phyloP scores from a whole-genome alignment of 1,140 invertebrate genomes.

The Listronotus bonariensis region DNA sequence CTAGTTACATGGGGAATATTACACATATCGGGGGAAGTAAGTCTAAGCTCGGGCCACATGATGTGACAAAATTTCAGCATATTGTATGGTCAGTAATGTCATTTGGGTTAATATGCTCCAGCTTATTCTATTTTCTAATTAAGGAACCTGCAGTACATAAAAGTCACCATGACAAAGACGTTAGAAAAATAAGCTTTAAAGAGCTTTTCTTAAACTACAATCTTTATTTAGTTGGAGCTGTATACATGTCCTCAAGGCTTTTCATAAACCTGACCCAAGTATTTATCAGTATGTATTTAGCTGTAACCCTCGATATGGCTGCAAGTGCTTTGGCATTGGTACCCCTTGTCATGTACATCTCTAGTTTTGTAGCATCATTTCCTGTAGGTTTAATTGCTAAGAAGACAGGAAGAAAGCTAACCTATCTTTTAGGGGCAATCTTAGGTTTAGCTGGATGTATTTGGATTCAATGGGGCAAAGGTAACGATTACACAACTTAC shows the following conservation, averaged over 20 bases:
- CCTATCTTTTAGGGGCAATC: constrained; percentile 69
- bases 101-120: constrained; percentile 71
- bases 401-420: constrained; percentile 40
- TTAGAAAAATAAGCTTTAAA: constrained; percentile 39
- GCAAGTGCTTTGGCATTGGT: constrained; percentile 82
- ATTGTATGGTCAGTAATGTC: constrained; percentile 75
- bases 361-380: constrained; percentile 80
- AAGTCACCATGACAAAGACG: constrained; percentile 47
- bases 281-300: constrained; percentile 89
- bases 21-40: constrained; percentile 59
- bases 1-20: constrained; percentile 63
- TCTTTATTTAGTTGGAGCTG: constrained; percentile 66
- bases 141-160: constrained; percentile 60
- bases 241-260: constrained; percentile 90
- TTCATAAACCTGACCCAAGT: constrained; percentile 91
- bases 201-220: constrained; percentile 43
- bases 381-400: constrained; percentile 71
- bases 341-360: constrained; percentile 84
- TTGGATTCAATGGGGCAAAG: constrained; percentile 71
- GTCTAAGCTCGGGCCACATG: constrained; percentile 67
- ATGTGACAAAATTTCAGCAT: constrained; percentile 77
- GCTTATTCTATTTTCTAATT: constrained; percentile 79
- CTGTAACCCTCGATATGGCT: constrained; percentile 74
- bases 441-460: constrained; percentile 68
- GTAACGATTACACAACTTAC: constrained; percentile 63